Evolutionary conservation across 2,113 vertebrate species (phyloP), one percentile per base, ranked within the genome.

Genomic region (Forbesichthys papilliferus): DNA sequence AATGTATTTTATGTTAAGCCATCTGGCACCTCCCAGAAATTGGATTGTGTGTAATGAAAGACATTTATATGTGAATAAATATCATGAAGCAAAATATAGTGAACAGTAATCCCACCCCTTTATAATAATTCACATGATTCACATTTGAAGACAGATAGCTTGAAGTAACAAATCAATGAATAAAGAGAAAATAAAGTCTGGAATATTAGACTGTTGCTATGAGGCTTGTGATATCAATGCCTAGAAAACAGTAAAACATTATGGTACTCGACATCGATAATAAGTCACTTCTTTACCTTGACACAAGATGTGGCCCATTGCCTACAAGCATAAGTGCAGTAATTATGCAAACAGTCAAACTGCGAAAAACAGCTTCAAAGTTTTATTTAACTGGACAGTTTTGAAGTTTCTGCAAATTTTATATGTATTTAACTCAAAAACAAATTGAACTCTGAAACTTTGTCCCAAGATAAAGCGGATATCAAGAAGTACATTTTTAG

Each of bases 221-320:
- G 46, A 57, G 58, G 79, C 79, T 79, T 74, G 67, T 64, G 67
- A 51, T 27, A 61, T 27, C 3, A 53, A 61, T 27, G 36, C 68
- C 20, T 66, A 82, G 77, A 14, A 49, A 82, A 76, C 76, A 69
- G 58, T 51, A 66, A 64, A 52, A 60, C 75, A 83, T 79, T 69
- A 27, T 0, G 27, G 27, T 27, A 27, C 27, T 27, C 27, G 27
- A 27, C 27, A 27, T 27, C 27, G 27, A 27, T 1, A 27, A 27
- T 27, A 27, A 27, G 33, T 64, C n/a, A 51, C 4, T 49, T 66
- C 61, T 71, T 78, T 81, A 83, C 87, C 67, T 33, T 55, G 74
- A 64, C 33, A 56, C 69, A 65, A 60, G 77, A 80, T 78, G 67
- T 68, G 67, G 46, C 66, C 75, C 79, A 67, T 52, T 69, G 79